Base-by-base conservation (phyloP, 2,888 invertebrate genomes). In the Periphyllus acericola region DNA sequence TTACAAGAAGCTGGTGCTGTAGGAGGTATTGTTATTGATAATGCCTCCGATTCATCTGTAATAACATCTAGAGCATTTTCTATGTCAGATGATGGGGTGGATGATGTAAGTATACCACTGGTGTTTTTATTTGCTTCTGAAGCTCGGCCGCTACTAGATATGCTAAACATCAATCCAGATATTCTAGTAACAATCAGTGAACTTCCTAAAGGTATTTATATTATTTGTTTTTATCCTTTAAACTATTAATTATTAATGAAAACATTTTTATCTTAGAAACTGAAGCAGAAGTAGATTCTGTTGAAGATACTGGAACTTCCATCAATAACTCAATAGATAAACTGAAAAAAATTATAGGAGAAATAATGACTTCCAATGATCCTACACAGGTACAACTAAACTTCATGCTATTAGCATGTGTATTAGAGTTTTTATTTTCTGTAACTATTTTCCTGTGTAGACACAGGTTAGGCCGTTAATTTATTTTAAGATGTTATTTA, bases 1-100 rank as follows among this genome's bases (percentile, higher is more conserved):
- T 94, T 97, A 66, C 96, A 98, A 92, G 93, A 93, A 86, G 95
- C 95, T 8, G 89, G 89, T 78, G 98, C 96, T 0, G 92, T 94
- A 66, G 96, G 96, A 34, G 96, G 96, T 32, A 96, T 99, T 90
- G 95, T 99, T 71, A 92, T 96, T 89, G 97, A 97, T 92, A 97
- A 97, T 92, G 94, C 95, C 21, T 93, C 94, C 8, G 96, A 94
- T 52, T 95, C 96, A 66, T 95, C 95, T 85, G 94, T 95, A 75
- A 94, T 94, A 55, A 94, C 93, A 83, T 95, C 96, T 3, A 95
- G 96, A 0, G 94, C 98, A 92, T 99, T 99, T 92, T 97, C 98
- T 8, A 99, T 99, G 99, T 97, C 98, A 0, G 98, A 98, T 1
- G 98, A 99, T 92, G 97, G 97, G 0, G 94, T 93, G 68, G 95